Evolutionary conservation across 2,888 invertebrate genomes (phyloP).

Genomic region (Cerastoderma edule): DNA sequence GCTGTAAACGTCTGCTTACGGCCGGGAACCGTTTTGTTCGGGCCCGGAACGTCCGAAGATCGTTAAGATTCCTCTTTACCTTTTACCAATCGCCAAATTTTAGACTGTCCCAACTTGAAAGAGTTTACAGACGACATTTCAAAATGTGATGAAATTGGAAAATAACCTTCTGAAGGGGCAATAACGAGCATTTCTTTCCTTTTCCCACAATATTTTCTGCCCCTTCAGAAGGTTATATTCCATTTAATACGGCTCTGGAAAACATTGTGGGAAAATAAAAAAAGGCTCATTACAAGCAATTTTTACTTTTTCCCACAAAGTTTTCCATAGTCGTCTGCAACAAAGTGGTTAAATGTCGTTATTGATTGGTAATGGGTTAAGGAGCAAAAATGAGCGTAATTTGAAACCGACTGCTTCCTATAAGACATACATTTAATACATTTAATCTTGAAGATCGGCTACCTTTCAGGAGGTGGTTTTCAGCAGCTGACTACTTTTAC

Average conservation of each 20-base stretch:
- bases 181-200: not conserved
- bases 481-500: not conserved
- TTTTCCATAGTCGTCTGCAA: too few species aligned
- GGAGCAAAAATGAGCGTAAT: constrained; percentile 3
- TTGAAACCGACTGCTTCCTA: not conserved
- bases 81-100: not conserved
- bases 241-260: not conserved
- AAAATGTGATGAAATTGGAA: not conserved
- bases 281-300: constrained; percentile 7
- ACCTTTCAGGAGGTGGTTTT: not conserved
- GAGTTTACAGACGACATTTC: not conserved
- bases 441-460: not conserved
- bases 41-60: not conserved
- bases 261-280: not conserved
- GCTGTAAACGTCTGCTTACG: too few species aligned
- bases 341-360: not conserved
- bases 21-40: too few species aligned
- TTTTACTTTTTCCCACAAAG: constrained; percentile 7
- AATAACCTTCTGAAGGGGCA: too few species aligned
- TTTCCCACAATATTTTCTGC: constrained; percentile 1
- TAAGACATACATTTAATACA: not conserved
- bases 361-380: not conserved
- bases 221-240: not conserved
- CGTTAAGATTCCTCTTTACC: not conserved
- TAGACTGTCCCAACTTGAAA: not conserved